A percentile compares a stretch with the other conserved stretches of the same genome.
Evolutionary conservation across 1,140 invertebrate genomes (phyloP).

Genomic region (Atta cephalotes): DNA sequence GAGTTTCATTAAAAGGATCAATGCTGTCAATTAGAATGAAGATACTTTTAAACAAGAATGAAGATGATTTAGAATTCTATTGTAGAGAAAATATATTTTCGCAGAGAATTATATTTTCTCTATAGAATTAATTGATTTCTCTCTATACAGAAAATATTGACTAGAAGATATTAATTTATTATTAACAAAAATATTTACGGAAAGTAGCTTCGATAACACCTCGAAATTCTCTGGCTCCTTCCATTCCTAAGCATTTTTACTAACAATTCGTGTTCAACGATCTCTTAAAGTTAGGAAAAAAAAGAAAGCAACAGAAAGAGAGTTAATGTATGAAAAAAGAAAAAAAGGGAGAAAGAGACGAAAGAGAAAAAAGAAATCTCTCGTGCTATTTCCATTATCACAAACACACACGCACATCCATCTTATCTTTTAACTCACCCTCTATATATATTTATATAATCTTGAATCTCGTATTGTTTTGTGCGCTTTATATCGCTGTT

Average conservation of each 20-base stretch:
- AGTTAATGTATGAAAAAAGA: conserved; percentile 28
- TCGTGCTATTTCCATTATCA: conserved; percentile 62
- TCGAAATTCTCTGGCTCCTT: conserved; percentile 48
- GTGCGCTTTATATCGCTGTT: conserved; percentile 80
- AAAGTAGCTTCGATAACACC: conserved; percentile 33
- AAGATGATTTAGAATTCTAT: not conserved
- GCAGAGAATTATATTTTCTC: not conserved
- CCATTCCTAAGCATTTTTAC: conserved; percentile 36
- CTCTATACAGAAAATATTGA: not conserved
- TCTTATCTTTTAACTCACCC: conserved; percentile 66
- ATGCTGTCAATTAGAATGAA: not conserved
- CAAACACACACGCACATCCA: conserved; percentile 62
- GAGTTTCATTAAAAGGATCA: conserved; percentile 7
- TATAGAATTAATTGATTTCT: not conserved
- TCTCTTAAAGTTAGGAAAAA: conserved; percentile 47
- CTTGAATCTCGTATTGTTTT: conserved; percentile 76
- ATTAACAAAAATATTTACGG: not conserved
- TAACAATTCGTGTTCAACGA: conserved; percentile 47
- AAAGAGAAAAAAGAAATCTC: conserved; percentile 62
- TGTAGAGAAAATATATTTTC: not conserved
- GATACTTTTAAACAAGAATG: not conserved
- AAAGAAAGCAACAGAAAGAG: conserved; percentile 34
- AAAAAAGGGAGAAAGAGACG: conserved; percentile 42
- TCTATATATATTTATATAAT: conserved; percentile 65
- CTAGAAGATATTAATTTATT: not conserved